Conservation (phyloP, 2,888 invertebrate species). For the Parnassius glacialis region DNA sequence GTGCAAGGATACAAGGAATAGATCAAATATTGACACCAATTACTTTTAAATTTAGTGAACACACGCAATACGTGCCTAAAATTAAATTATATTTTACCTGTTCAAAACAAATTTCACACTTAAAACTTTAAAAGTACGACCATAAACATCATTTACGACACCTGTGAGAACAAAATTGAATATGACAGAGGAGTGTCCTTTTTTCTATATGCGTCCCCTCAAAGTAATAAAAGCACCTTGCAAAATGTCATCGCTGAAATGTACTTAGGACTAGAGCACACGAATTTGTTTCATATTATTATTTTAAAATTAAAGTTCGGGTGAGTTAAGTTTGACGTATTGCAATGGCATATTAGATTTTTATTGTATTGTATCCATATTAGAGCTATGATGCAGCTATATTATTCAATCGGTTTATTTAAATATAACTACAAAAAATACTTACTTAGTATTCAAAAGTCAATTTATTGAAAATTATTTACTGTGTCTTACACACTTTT, state of each 20-base stretch:
- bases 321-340: too few relatives aligned
- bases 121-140: constrained; percentile 41
- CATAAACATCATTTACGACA: constrained; percentile 51
- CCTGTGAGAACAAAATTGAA: constrained; percentile 54
- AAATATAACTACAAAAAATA: too few relatives aligned
- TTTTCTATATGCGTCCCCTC: constrained; percentile 45
- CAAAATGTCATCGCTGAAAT: constrained; percentile 53
- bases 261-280: constrained; percentile 9
- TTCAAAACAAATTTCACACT: constrained; percentile 58
- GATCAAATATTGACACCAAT: not conserved
- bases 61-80: constrained; percentile 12
- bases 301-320: too few relatives aligned
- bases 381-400: too few relatives aligned
- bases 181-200: constrained; percentile 47
- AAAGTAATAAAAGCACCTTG: constrained; percentile 64
- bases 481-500: too few relatives aligned
- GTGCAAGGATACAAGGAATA: not conserved
- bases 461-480: too few relatives aligned
- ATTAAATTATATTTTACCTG: constrained; percentile 39
- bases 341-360: too few relatives aligned
- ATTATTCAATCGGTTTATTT: too few relatives aligned
- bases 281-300: not conserved
- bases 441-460: too few relatives aligned
- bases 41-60: not conserved
- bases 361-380: too few relatives aligned